Evolutionary conservation across 2,797 vertebrate species (phyloP).

Genomic region (Siniperca obscura): DNA sequence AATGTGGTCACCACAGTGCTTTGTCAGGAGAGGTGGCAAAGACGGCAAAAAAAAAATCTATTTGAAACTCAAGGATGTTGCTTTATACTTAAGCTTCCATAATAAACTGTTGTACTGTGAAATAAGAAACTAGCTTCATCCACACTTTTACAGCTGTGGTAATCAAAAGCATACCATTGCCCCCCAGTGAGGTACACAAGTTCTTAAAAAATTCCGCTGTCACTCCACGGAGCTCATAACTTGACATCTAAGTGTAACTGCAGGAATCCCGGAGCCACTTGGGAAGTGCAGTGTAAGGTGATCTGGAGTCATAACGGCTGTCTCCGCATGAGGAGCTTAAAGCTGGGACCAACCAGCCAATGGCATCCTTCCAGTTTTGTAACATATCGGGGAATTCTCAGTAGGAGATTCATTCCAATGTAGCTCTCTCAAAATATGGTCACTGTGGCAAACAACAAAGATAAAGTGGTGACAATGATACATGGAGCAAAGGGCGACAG

Average conservation of each 20-base stretch:
- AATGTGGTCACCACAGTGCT: slow-evolving; percentile 24
- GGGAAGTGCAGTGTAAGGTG: slow-evolving; percentile 64
- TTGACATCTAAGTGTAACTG: slow-evolving; percentile 55
- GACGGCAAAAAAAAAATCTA: not conserved
- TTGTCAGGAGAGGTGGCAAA: slow-evolving; percentile 29
- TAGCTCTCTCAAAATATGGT: slow-evolving; percentile 27
- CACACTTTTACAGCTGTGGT: slow-evolving; percentile 29
- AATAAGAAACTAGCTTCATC: slow-evolving; percentile 14
- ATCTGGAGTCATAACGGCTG: slow-evolving; percentile 61
- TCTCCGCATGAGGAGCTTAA: slow-evolving; percentile 47
- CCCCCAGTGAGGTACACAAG: slow-evolving; percentile 20
- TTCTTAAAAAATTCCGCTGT: slow-evolving; percentile 57
- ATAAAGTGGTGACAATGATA: slow-evolving; percentile 25
- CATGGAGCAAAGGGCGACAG: slow-evolving; percentile 16
- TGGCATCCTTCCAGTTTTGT: slow-evolving; percentile 52
- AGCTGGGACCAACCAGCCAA: slow-evolving; percentile 32
- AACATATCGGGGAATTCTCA: slow-evolving; percentile 47
- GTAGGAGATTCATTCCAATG: slow-evolving; percentile 32
- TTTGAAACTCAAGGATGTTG: slow-evolving; percentile 1
- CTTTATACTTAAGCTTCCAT: not conserved
- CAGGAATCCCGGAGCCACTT: slow-evolving; percentile 59
- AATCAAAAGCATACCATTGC: slow-evolving; percentile 33
- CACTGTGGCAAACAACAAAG: slow-evolving; percentile 41
- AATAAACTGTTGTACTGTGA: not conserved
- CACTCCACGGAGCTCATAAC: slow-evolving; percentile 50